phyloP scores from a whole-genome alignment of 1,140 invertebrate species.

The Trachymyrmex septentrionalis region DNA sequence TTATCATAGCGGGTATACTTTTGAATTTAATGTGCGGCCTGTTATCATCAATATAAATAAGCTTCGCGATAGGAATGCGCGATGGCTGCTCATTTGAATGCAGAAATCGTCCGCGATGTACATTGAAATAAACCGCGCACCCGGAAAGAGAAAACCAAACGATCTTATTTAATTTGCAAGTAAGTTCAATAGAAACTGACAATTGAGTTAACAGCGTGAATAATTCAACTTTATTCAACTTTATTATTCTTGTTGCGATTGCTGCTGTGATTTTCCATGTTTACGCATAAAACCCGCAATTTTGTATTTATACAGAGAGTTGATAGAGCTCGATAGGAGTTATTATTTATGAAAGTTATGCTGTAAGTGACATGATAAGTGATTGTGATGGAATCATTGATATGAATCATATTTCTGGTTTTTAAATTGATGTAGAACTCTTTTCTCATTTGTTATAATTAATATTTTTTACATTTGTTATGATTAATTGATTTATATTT shows the following conservation, averaged over 20 bases:
- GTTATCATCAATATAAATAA: not conserved
- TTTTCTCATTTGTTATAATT: not conserved
- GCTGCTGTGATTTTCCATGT: slow-evolving; percentile 8
- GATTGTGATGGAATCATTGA: not conserved
- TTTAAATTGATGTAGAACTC: not conserved
- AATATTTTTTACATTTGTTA: too few relatives aligned
- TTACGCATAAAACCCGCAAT: not conserved
- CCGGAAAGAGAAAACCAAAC: slow-evolving; percentile 20
- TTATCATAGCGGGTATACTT: not conserved
- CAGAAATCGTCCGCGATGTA: not conserved
- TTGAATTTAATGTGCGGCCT: not conserved
- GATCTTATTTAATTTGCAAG: slow-evolving; percentile 45
- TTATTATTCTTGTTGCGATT: not conserved
- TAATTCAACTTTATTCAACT: slow-evolving; percentile 17
- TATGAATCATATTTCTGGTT: not conserved
- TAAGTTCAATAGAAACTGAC: not conserved
- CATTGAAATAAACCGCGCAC: slow-evolving; percentile 7
- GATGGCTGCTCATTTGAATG: slow-evolving; percentile 15
- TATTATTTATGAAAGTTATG: slow-evolving; percentile 6
- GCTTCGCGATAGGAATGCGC: not conserved
- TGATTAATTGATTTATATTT: not conserved
- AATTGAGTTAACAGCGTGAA: slow-evolving; percentile 11
- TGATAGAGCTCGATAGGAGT: not conserved
- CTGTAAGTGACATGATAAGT: not conserved
- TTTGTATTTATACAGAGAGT: not conserved